Evolutionary conservation across 2,113 vertebrate species (phyloP).

Genomic region (Oxyura jamaicensis): DNA sequence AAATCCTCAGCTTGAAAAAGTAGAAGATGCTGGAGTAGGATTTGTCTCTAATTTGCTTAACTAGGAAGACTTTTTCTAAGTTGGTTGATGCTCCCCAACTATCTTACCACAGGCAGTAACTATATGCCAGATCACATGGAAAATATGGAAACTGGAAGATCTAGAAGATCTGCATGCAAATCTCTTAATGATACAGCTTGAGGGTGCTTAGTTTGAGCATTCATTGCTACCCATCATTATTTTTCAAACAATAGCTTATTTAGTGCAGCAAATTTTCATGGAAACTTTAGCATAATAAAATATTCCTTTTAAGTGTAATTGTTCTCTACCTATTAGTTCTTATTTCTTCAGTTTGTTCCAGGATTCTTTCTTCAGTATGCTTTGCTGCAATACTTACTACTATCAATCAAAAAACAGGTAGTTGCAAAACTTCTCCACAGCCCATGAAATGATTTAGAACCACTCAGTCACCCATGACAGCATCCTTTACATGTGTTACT

Average conservation of each 20-base stretch:
- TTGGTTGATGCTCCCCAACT: not conserved
- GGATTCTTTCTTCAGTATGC: not conserved
- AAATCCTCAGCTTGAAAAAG: not conserved
- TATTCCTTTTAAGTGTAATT: not conserved
- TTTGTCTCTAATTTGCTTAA: not conserved
- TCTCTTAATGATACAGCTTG: not conserved
- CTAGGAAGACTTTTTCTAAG: not conserved
- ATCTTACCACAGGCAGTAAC: not conserved
- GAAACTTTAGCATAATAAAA: not conserved
- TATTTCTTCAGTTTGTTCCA: not conserved
- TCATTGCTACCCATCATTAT: not conserved
- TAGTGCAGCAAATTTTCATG: not conserved
- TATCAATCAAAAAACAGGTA: not conserved
- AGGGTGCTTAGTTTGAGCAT: not conserved
- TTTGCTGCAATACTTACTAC: not conserved
- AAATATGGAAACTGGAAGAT: not conserved
- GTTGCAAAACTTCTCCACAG: not conserved
- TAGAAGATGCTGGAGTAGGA: not conserved
- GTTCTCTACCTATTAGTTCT: not conserved
- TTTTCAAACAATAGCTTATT: conserved; percentile 4
- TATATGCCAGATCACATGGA: not conserved
- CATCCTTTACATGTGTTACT: not conserved
- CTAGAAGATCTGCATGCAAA: not conserved
- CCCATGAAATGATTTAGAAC: not conserved
- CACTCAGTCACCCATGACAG: not conserved